Evolutionary conservation across 2,888 invertebrate species (phyloP).

Genomic region (Acanthosoma haemorrhoidale): DNA sequence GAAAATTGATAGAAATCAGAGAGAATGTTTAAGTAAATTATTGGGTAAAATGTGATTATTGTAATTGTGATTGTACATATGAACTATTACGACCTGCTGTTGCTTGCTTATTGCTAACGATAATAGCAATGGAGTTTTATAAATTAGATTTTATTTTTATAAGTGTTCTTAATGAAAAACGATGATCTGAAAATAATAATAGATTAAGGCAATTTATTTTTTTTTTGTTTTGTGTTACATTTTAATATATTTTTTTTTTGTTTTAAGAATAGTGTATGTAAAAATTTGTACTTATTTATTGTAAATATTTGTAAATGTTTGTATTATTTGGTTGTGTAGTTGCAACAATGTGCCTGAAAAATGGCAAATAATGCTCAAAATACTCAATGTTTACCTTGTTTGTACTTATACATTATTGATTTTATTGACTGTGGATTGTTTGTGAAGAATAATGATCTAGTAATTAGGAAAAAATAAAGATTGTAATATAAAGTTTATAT

Average conservation of each 20-base stretch:
- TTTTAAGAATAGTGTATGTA: not conserved
- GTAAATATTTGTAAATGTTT: slow-evolving; percentile 21
- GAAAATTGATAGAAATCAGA: too few relatives aligned
- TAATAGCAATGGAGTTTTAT: not conserved
- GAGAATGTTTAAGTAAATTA: not conserved
- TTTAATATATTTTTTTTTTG: not conserved
- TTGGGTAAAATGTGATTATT: not conserved
- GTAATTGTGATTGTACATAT: not conserved
- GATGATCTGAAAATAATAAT: not conserved
- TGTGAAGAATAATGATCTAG: too few relatives aligned
- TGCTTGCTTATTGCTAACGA: not conserved
- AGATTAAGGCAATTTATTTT: not conserved
- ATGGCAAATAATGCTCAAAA: slow-evolving; percentile 28
- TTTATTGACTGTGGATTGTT: not conserved
- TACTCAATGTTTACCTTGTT: slow-evolving; percentile 23
- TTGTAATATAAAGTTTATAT: too few relatives aligned
- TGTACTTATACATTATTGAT: slow-evolving; percentile 25
- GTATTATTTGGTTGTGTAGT: slow-evolving; percentile 11
- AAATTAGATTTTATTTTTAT: not conserved
- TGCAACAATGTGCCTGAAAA: not conserved
- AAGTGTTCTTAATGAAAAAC: not conserved
- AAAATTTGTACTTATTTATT: not conserved
- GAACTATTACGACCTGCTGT: not conserved
- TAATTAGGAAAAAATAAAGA: too few relatives aligned
- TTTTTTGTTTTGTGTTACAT: not conserved